These are phyloP conservation scores for Perognathus longimembris DNA, from an alignment of 2,113 vertebrate genomes.

Conservation along the genomic window DNA sequence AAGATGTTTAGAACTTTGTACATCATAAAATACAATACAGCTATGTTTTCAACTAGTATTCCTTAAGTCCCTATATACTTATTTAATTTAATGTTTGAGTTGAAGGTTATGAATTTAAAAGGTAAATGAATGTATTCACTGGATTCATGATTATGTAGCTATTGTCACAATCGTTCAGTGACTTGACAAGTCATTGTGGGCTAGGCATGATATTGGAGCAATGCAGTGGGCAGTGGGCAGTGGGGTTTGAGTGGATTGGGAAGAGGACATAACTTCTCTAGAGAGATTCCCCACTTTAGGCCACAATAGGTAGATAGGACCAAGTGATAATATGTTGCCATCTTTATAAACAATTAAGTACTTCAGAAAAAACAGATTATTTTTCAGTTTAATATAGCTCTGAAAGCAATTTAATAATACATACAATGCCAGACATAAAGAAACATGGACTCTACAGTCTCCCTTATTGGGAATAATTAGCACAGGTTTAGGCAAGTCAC, in stretches of 20 bases:
- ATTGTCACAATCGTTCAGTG: neutral
- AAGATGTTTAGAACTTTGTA: neutral
- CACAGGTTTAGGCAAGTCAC: too few species aligned
- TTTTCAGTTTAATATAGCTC: neutral
- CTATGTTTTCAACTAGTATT: too few species aligned
- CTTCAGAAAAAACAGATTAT: neutral
- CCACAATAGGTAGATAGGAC: accelerated
- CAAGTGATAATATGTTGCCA: neutral
- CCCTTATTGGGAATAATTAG: too few species aligned
- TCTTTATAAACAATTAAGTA: neutral
- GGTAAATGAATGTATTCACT: neutral
- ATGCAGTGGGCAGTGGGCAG: accelerated
- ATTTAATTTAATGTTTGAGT: neutral
- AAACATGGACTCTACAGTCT: too few species aligned
- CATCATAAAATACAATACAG: neutral
- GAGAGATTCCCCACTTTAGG: neutral
- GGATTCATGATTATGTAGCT: neutral
- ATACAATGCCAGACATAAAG: too few species aligned
- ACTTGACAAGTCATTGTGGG: neutral
- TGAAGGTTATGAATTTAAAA: neutral
- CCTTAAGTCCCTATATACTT: neutral
- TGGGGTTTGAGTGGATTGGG: accelerated
- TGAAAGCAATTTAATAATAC: neutral
- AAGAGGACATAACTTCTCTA: neutral
- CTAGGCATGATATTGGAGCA: neutral